Evolutionary conservation across 92 coral and sea anemone genomes (phyloP).

Genomic region (Epizoanthus scotinus): DNA sequence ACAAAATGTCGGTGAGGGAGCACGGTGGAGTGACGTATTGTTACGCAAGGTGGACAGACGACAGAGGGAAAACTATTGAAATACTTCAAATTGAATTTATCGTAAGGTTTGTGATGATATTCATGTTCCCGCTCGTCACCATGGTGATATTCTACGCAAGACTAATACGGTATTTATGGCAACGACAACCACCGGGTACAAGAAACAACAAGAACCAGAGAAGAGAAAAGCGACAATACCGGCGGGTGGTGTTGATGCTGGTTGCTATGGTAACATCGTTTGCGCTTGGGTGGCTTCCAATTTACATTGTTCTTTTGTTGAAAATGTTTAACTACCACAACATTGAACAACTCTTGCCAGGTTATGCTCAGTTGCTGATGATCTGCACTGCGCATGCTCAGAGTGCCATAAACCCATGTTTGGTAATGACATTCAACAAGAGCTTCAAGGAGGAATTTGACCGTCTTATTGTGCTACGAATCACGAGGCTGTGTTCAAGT

Average conservation of each 20-base stretch:
- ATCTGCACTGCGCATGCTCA: conserved; percentile 19
- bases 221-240: conserved; percentile 15
- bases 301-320: conserved; percentile 10
- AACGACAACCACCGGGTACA: conserved; percentile 22
- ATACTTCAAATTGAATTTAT: conserved; percentile 10
- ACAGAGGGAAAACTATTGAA: not conserved
- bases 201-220: conserved; percentile 26
- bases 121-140: conserved; percentile 14
- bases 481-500: conserved; percentile 8
- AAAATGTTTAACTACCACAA: not conserved
- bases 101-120: conserved; percentile 19
- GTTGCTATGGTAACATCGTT: conserved; percentile 33
- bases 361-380: conserved; percentile 2
- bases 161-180: conserved; percentile 20
- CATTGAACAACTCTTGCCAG: not conserved
- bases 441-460: conserved; percentile 24
- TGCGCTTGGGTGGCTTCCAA: conserved; percentile 40
- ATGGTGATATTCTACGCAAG: conserved; percentile 19
- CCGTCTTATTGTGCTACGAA: not conserved
- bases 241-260: conserved; percentile 28
- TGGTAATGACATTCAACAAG: conserved; percentile 23
- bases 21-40: not conserved
- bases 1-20: not conserved
- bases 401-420: conserved; percentile 35
- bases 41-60: not conserved